Conservation (phyloP, 2,113 vertebrate genomes). For the Enhydra lutris region DNA sequence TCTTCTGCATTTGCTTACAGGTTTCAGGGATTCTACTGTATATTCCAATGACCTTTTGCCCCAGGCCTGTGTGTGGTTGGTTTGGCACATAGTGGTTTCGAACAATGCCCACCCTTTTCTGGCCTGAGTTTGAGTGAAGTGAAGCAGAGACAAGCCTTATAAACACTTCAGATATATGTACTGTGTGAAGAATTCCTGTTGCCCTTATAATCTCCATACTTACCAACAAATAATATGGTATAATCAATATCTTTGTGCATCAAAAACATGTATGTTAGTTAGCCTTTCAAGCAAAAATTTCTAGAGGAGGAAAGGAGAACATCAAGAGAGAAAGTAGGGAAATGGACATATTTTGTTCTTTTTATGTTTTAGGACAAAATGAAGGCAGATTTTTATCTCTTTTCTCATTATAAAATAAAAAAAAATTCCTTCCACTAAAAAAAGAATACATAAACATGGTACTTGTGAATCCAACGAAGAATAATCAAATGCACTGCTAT, state of each 20-base stretch:
- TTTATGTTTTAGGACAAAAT: neutral
- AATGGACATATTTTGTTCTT: neutral
- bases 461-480: constrained; percentile 6
- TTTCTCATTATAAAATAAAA: constrained; percentile 8
- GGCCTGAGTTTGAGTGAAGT: neutral
- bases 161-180: neutral
- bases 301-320: neutral
- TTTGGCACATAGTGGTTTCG: neutral
- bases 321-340: neutral
- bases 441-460: neutral
- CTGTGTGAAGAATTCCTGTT: neutral
- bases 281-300: neutral
- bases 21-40: neutral
- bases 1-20: neutral
- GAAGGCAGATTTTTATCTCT: neutral
- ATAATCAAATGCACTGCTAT: constrained; percentile 1
- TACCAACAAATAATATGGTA: neutral
- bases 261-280: neutral
- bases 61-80: neutral
- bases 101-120: neutral
- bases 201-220: neutral
- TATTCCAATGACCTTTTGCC: neutral
- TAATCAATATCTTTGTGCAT: neutral
- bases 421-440: neutral
- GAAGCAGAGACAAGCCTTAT: neutral